phyloP scores from a whole-genome alignment of 2,113 vertebrate genomes.

The Podarcis muralis region DNA sequence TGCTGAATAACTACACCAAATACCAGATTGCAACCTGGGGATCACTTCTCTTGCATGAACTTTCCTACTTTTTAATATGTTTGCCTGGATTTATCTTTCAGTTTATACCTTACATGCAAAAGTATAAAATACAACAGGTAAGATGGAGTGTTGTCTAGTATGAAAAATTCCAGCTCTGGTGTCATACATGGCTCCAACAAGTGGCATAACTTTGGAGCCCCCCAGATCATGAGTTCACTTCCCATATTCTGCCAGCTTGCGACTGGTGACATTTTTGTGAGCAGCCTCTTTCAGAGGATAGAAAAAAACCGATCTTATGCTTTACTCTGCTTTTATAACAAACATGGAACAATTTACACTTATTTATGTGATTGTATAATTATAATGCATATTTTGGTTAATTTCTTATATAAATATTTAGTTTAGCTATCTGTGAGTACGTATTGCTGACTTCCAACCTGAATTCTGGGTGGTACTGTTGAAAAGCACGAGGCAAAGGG shows the following conservation, averaged over 20 bases:
- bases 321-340: not conserved
- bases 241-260: not conserved
- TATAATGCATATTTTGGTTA: too few relatives aligned
- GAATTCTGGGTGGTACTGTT: not conserved
- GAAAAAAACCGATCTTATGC: too few relatives aligned
- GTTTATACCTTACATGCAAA: slow-evolving; percentile 95
- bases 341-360: not conserved
- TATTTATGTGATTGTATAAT: not conserved
- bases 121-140: slow-evolving; percentile 96
- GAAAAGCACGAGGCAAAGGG: not conserved
- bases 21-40: slow-evolving; percentile 99
- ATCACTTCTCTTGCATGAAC: slow-evolving; percentile 91
- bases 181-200: not conserved
- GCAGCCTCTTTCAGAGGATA: not conserved
- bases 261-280: not conserved
- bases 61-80: slow-evolving; percentile 89
- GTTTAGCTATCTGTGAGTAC: too few relatives aligned
- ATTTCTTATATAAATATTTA: too few relatives aligned
- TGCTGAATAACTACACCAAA: slow-evolving; percentile 95
- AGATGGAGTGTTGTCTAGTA: slow-evolving; percentile 12
- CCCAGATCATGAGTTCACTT: not conserved
- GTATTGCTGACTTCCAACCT: not conserved
- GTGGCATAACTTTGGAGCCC: not conserved
- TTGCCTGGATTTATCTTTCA: slow-evolving; percentile 95
- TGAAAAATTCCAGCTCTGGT: not conserved